These are phyloP conservation scores for Hycleus cichorii DNA, from an alignment of 1,140 invertebrate genomes.

Conservation along the genomic window DNA sequence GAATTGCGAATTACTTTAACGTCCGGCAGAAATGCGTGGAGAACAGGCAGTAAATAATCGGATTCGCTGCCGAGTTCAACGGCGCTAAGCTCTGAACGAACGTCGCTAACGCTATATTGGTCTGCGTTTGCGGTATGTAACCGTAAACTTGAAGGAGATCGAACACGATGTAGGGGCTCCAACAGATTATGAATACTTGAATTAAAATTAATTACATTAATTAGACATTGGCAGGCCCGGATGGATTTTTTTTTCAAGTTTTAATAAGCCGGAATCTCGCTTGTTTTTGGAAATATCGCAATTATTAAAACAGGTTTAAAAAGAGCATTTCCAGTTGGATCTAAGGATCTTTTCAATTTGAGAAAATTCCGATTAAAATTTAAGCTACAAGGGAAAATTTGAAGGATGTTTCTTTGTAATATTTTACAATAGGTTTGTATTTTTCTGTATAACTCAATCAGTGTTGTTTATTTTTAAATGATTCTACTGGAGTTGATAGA, in stretches of 20 bases:
- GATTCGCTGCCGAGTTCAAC: constrained; percentile 91
- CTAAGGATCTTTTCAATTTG: too few species aligned
- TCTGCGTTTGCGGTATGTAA: constrained; percentile 70
- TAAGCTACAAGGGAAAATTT: too few species aligned
- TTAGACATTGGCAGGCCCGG: not conserved
- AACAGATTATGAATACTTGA: constrained; percentile 90
- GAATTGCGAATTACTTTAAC: constrained; percentile 55
- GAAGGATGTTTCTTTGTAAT: too few species aligned
- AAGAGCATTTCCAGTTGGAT: too few species aligned
- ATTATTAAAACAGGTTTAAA: too few species aligned
- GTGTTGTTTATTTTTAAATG: not conserved
- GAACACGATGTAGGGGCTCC: constrained; percentile 93
- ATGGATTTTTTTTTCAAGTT: too few species aligned
- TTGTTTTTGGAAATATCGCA: too few species aligned
- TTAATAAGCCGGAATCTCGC: too few species aligned
- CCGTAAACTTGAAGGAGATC: constrained; percentile 88
- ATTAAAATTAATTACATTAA: constrained; percentile 20
- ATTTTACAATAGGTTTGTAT: too few species aligned
- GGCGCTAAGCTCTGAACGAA: constrained; percentile 91
- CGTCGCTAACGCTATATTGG: constrained; percentile 75
- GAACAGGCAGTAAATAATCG: constrained; percentile 92
- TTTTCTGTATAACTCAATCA: not conserved
- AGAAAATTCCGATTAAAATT: too few species aligned
- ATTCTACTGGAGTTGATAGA: not conserved
- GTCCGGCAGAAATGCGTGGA: constrained; percentile 81